Conservation (phyloP, 2,113 vertebrate species). For the Microcebus tavaratra region DNA sequence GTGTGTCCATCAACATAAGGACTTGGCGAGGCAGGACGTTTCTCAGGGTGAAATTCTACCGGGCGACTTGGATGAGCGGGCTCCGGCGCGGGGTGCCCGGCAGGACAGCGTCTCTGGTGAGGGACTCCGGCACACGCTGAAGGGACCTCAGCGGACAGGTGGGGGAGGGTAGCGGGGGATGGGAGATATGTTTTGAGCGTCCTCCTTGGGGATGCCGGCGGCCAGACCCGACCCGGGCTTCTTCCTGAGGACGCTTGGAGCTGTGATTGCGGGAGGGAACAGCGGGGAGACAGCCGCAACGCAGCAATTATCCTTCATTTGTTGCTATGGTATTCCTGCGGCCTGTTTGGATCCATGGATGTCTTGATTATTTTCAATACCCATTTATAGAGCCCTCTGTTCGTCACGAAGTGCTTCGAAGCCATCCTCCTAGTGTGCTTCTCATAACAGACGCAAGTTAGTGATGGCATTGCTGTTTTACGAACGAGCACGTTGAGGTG, state of each 20-base stretch:
- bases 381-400: slow-evolving; percentile 27
- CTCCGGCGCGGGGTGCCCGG: neutral
- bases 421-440: rapidly evolving
- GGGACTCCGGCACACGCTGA: neutral
- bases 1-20: neutral
- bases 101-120: neutral
- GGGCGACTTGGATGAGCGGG: neutral
- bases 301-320: neutral
- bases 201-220: rapidly evolving
- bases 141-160: rapidly evolving
- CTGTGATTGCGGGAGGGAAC: rapidly evolving
- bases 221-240: neutral
- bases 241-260: rapidly evolving
- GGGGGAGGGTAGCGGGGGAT: neutral
- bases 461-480: rapidly evolving
- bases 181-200: neutral
- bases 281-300: neutral
- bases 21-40: neutral
- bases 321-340: slow-evolving; percentile 50
- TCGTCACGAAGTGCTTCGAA: neutral
- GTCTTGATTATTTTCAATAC: slow-evolving; percentile 33
- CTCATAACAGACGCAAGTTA: neutral
- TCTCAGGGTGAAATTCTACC: neutral
- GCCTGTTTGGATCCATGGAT: neutral
- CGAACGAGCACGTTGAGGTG: rapidly evolving